These are phyloP conservation scores for Thryonomys swinderianus DNA, from an alignment of 2,113 vertebrate species.

Conservation along the genomic window DNA sequence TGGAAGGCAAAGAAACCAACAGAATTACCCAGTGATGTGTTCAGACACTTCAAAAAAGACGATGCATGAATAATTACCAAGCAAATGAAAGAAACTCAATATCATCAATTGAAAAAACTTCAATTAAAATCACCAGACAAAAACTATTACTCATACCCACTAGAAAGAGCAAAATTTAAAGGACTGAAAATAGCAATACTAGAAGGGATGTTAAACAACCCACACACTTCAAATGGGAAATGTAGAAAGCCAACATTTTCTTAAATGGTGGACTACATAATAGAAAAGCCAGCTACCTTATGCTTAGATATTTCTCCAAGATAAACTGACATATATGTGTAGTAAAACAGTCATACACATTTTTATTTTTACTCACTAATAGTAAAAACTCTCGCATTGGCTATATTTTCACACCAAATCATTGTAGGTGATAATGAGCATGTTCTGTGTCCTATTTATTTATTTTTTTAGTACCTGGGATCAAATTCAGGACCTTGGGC, in stretches of 20 bases:
- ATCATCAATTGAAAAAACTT: not conserved
- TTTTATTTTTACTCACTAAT: not conserved
- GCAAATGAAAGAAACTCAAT: not conserved
- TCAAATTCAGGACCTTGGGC: too few species aligned
- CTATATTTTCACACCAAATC: not conserved
- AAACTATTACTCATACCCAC: not conserved
- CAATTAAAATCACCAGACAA: not conserved
- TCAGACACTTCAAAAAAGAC: not conserved
- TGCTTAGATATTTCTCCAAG: not conserved
- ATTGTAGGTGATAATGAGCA: not conserved
- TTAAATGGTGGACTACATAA: not conserved
- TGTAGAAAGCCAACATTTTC: not conserved
- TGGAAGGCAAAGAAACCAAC: not conserved
- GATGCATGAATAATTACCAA: not conserved
- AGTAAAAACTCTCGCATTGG: not conserved
- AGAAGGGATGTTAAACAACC: not conserved
- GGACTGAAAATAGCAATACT: not conserved
- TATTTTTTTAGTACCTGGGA: too few species aligned
- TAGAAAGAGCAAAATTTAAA: not conserved
- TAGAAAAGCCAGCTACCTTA: not conserved
- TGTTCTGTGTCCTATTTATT: not conserved
- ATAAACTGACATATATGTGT: not conserved
- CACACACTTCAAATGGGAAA: not conserved
- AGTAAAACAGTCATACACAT: not conserved
- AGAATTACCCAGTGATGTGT: not conserved